Evolutionary conservation across 2,888 invertebrate genomes (phyloP), one percentile per base, ranked within the genome.

Genomic region (Cynaeus angustus): DNA sequence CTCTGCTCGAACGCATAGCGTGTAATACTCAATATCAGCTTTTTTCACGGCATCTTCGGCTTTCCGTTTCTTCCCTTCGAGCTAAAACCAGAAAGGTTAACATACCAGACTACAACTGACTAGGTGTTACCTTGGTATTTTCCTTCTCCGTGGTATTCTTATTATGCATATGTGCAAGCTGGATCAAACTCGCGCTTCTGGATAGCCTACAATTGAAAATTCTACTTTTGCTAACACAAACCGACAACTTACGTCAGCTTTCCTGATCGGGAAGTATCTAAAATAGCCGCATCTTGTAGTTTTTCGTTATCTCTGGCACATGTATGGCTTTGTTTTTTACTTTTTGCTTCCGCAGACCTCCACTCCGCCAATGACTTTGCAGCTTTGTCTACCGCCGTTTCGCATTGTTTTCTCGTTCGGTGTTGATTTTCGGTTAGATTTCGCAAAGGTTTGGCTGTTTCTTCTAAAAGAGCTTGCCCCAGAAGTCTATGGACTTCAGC

Each of bases 1-100:
- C 86, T 98, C 98, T 28, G 97, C 94, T 77, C 96, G 90, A 73
- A 97, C 92, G 81, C 96, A 96, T 56, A 94, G 90, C 73, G 95
- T 95, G 81, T 97, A 97, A 85, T 97, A 98, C 81, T 97, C 96
- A 70, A 95, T 93, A 86, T 97, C 97, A 56, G 96, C 94, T 83
- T 96, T 94, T 81, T 95, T 93, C 30, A 97, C 94, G 3, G 94
- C 91, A 81, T 97, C 96, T 85, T 96, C 95, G 16, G 95, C 94
- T 86, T 97, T 96, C 76, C 92, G 89, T 80, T 95, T 91, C 82
- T 97, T 96, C 68, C 93, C 91, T 84, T 96, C 96, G 81, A 97
- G 85, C 89, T 97, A 72, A 26, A 80, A 70, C 66, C 38, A 61
- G 55, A 30, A 41, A 38, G 48, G 26, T 50, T 28, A 50, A 50